Conservation (phyloP, 2,113 vertebrate species). For the Tonatia bakeri region DNA sequence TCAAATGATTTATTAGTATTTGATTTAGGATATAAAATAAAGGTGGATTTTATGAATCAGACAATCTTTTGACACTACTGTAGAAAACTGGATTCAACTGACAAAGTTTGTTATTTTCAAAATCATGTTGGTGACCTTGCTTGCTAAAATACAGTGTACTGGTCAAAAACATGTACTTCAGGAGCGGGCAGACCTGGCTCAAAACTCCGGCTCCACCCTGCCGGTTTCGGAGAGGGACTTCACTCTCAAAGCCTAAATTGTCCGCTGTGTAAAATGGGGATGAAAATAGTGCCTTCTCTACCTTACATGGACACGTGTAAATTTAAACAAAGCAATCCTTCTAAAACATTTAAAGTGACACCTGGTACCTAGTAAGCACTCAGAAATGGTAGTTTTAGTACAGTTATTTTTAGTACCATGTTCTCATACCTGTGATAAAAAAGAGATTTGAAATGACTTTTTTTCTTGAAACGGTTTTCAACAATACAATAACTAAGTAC, state of each 20-base stretch:
- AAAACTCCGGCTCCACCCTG: background rate
- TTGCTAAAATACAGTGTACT: background rate
- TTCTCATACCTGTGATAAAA: background rate
- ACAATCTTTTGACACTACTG: background rate
- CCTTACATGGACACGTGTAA: background rate
- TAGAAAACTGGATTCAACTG: conserved; percentile 5
- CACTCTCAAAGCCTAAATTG: background rate
- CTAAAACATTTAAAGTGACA: background rate
- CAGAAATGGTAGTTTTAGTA: background rate
- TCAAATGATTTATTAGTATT: background rate
- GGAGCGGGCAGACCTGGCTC: background rate
- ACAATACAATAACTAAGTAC: background rate
- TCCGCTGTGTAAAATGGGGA: background rate
- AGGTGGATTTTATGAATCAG: background rate
- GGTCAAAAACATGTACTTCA: background rate
- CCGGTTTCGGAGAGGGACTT: background rate
- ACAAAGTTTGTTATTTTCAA: conserved; percentile 21
- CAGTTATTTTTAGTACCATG: background rate
- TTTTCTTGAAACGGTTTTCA: background rate
- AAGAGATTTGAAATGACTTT: conserved; percentile 1
- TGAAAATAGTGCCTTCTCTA: background rate
- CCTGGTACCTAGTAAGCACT: background rate
- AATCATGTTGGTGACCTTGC: background rate
- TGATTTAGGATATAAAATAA: conserved; percentile 10
- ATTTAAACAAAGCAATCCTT: background rate